Evolutionary conservation across 2,797 vertebrate species (phyloP).

Genomic region (Arrhamphus sclerolepis): DNA sequence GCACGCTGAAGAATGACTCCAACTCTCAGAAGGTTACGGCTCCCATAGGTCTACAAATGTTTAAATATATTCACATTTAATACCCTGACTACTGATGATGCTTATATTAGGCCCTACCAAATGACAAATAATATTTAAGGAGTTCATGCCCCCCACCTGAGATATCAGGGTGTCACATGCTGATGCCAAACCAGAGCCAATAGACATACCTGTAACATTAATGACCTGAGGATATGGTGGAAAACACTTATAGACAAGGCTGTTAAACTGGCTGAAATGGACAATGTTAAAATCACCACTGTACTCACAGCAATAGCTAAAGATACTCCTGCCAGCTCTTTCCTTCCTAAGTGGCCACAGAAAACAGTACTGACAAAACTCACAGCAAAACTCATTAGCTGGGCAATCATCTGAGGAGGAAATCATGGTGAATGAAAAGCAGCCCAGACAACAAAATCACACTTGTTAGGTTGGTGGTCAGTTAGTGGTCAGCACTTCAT

Average conservation of each 20-base stretch:
- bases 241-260: neutral
- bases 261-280: neutral
- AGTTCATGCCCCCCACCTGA: conserved; percentile 65
- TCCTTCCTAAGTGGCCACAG: conserved; percentile 88
- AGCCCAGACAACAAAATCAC: neutral
- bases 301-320: conserved; percentile 83
- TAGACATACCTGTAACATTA: conserved; percentile 86
- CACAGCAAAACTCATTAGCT: conserved; percentile 80
- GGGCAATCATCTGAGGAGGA: conserved; percentile 78
- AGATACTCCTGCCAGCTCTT: conserved; percentile 83
- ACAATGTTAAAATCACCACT: conserved; percentile 9
- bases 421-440: neutral
- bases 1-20: conserved; percentile 87
- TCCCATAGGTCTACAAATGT: conserved; percentile 82
- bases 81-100: neutral
- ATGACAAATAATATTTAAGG: neutral
- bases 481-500: too few species aligned
- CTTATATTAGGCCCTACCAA: too few species aligned
- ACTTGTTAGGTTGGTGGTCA: neutral
- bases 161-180: conserved; percentile 86
- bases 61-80: neutral
- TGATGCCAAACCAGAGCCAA: conserved; percentile 84
- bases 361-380: conserved; percentile 86
- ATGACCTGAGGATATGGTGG: conserved; percentile 78
- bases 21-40: conserved; percentile 83